phyloP scores from a whole-genome alignment of 2,888 invertebrate genomes.

The Elmis aenea region DNA sequence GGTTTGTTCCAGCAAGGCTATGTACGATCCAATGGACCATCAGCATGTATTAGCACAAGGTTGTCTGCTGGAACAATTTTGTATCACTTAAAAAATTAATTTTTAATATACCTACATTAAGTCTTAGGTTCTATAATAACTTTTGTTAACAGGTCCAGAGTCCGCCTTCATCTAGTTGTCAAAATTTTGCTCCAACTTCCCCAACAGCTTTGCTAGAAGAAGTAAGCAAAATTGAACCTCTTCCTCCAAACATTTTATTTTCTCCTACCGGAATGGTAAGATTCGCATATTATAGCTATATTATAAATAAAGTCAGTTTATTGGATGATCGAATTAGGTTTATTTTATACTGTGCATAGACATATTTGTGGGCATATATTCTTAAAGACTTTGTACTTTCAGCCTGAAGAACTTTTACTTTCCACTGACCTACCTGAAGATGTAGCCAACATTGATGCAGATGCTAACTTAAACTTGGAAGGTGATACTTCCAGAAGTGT shows the following conservation, averaged over 20 bases:
- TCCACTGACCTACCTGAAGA: no score
- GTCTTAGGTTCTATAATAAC: not conserved
- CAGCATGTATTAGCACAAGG: no score
- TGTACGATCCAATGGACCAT: no score
- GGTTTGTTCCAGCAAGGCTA: no score
- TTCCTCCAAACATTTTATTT: slow-evolving; percentile 6
- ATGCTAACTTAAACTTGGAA: not conserved
- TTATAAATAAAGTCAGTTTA: not conserved
- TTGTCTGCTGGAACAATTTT: no score
- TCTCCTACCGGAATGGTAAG: slow-evolving; percentile 7
- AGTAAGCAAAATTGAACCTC: slow-evolving; percentile 9
- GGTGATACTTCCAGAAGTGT: slow-evolving; percentile 2
- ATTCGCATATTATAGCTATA: not conserved
- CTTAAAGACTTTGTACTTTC: no score
- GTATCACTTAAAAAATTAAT: no score
- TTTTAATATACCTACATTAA: no score
- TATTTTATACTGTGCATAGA: no score
- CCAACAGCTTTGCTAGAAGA: slow-evolving; percentile 12
- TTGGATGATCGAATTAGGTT: no score
- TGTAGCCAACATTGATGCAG: not conserved
- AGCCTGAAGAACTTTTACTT: no score
- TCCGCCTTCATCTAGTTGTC: slow-evolving; percentile 6
- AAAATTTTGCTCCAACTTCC: slow-evolving; percentile 4
- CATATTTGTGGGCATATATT: no score
- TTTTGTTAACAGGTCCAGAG: slow-evolving; percentile 7